phyloP scores from a whole-genome alignment of 2,888 invertebrate genomes.

The Ferrisia virgata region DNA sequence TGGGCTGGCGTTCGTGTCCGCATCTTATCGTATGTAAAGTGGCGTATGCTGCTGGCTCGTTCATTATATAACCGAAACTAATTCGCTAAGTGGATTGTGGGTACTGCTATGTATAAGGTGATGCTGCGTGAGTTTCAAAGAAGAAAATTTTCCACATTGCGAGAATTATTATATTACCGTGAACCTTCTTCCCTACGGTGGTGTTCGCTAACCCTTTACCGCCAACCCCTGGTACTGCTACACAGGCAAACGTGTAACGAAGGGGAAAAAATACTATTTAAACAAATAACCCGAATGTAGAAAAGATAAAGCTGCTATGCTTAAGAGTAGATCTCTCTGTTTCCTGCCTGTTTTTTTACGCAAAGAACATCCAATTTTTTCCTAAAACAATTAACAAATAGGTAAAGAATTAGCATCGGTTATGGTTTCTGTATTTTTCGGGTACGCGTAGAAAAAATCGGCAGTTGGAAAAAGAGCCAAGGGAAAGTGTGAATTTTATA shows the following conservation, averaged over 20 bases:
- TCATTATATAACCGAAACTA: constrained; percentile 3
- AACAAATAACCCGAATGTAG: neutral
- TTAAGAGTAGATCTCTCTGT: neutral
- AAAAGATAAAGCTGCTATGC: neutral
- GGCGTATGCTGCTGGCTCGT: neutral
- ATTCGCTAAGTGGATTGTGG: constrained; percentile 17
- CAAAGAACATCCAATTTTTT: neutral
- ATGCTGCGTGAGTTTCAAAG: neutral
- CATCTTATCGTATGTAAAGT: constrained; percentile 9
- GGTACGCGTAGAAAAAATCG: neutral
- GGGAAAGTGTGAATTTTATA: too few species aligned
- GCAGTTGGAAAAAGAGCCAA: too few species aligned
- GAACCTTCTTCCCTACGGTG: neutral
- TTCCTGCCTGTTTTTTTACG: neutral
- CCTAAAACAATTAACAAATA: neutral
- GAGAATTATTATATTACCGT: constrained; percentile 4
- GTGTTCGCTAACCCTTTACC: neutral
- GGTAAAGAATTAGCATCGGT: neutral
- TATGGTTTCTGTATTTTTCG: neutral
- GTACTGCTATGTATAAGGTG: neutral
- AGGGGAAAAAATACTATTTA: neutral
- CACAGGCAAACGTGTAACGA: neutral
- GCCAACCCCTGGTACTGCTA: too few species aligned
- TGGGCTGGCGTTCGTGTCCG: neutral
- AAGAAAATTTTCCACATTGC: constrained; percentile 5